phyloP scores from a whole-genome alignment of 1,140 invertebrate genomes.

The Pteromalus puparum region DNA sequence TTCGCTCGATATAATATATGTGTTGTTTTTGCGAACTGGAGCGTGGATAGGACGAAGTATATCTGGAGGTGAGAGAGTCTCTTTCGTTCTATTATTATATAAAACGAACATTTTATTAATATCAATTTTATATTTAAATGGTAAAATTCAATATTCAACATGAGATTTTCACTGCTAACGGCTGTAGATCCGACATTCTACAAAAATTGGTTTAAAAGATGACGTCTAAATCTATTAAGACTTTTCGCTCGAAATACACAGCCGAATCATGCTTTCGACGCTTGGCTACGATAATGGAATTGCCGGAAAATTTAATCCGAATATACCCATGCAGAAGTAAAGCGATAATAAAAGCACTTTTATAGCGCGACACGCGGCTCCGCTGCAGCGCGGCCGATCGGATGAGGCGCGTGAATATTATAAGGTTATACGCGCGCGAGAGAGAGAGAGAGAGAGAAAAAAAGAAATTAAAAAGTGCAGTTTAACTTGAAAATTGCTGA shows the following conservation, averaged over 20 bases:
- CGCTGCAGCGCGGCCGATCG: not conserved
- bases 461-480: not conserved
- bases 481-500: not conserved
- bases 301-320: not conserved
- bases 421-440: not conserved
- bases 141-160: too few relatives aligned
- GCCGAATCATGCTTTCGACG: not conserved
- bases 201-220: too few relatives aligned
- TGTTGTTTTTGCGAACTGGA: not conserved
- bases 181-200: too few relatives aligned
- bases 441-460: not conserved
- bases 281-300: not conserved
- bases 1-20: too few relatives aligned
- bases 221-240: too few relatives aligned
- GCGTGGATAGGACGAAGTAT: not conserved
- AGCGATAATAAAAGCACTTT: not conserved
- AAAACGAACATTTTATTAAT: too few relatives aligned
- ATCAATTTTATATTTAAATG: too few relatives aligned
- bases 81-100: too few relatives aligned
- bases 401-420: not conserved
- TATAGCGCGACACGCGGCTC: not conserved
- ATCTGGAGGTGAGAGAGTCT: too few relatives aligned
- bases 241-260: too few relatives aligned
- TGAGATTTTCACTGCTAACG: too few relatives aligned
- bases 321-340: not conserved